Conservation (phyloP, 2,797 vertebrate species). For the Xenentodon cancila region DNA sequence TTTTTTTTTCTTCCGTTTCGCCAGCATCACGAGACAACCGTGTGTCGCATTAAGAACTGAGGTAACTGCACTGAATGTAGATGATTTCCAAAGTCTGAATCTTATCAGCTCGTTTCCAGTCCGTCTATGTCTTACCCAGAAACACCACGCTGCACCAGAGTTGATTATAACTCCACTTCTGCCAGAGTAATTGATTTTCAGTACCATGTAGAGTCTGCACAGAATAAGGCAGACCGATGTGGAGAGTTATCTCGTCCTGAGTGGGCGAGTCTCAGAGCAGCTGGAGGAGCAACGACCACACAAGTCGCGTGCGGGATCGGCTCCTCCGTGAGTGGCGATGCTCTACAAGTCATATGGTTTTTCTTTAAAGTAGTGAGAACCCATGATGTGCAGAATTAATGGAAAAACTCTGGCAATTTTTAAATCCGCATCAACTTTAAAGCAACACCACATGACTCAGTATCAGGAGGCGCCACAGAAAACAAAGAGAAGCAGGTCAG, state of each 20-base stretch:
- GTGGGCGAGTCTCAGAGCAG: neutral
- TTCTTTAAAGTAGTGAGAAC: too few relatives aligned
- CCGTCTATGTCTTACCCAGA: neutral
- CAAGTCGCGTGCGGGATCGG: neutral
- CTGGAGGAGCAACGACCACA: neutral
- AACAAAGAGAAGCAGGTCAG: too few relatives aligned
- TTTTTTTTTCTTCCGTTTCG: too few relatives aligned
- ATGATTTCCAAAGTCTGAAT: constrained; percentile 3
- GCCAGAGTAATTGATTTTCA: constrained; percentile 9
- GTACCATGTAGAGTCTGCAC: neutral
- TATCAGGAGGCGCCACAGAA: too few relatives aligned
- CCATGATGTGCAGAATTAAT: too few relatives aligned
- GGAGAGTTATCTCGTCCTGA: neutral
- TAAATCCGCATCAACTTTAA: too few relatives aligned
- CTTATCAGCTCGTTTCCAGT: neutral
- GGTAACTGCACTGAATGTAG: neutral
- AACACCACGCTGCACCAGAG: neutral
- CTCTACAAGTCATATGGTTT: neutral
- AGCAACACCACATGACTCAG: too few relatives aligned
- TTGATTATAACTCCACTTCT: constrained; percentile 14
- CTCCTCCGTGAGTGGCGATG: neutral
- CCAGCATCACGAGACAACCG: too few relatives aligned
- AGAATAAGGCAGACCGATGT: neutral
- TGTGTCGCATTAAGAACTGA: too few relatives aligned
- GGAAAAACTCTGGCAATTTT: too few relatives aligned